Conservation (phyloP, 2,113 vertebrate genomes). For the Cricetomys ansorgei region DNA sequence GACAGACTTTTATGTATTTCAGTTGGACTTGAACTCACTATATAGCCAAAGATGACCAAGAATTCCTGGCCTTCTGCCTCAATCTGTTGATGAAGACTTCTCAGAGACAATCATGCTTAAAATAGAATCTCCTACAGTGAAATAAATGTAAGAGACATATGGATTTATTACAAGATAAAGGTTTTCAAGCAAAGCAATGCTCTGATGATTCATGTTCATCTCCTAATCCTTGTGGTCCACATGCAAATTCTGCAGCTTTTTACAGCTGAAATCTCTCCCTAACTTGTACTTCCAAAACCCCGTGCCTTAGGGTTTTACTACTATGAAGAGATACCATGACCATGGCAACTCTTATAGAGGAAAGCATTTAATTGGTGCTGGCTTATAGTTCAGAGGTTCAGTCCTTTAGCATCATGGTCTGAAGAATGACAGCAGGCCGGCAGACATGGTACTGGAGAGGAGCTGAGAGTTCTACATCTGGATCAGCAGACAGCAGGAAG, state of each 20-base stretch:
- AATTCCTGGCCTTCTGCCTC: not conserved
- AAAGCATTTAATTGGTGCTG: too few relatives aligned
- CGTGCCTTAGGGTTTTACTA: too few relatives aligned
- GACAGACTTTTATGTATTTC: not conserved
- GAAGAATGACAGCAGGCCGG: too few relatives aligned
- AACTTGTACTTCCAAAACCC: not conserved
- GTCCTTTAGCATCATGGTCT: too few relatives aligned
- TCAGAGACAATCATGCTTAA: not conserved
- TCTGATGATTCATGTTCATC: not conserved
- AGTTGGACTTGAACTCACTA: not conserved
- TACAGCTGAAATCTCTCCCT: not conserved
- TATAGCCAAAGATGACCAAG: not conserved
- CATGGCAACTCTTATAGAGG: too few relatives aligned
- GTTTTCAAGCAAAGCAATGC: not conserved
- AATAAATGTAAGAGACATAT: not conserved
- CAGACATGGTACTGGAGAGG: too few relatives aligned
- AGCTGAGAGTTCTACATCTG: too few relatives aligned
- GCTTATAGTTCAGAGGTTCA: too few relatives aligned
- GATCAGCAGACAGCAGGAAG: too few relatives aligned
- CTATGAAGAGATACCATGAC: too few relatives aligned
- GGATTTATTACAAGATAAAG: not conserved
- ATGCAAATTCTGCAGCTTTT: not conserved
- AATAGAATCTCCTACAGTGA: not conserved
- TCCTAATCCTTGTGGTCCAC: not conserved
- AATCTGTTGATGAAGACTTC: not conserved